Percentiles rank a stretch among this genome's conserved stretches.
Conservation (phyloP, 2,888 invertebrate genomes). For the Odontomyia ornata region DNA sequence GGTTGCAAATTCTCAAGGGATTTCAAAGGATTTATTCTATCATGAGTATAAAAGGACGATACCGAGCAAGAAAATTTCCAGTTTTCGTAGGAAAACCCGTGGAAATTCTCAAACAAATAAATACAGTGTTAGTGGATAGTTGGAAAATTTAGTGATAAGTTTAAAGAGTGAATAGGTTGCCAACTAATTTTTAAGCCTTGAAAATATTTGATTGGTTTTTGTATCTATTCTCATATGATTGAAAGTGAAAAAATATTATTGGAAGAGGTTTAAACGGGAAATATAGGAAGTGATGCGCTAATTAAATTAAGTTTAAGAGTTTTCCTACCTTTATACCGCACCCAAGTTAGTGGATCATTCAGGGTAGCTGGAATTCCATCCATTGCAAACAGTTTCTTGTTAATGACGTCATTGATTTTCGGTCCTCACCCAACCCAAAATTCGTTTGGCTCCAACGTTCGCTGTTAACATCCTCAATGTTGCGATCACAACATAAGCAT, state of each 20-base stretch:
- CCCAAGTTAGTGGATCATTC: too few relatives aligned
- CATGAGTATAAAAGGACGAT: slow-evolving; percentile 46
- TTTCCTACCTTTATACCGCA: too few relatives aligned
- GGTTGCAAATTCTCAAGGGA: slow-evolving; percentile 41
- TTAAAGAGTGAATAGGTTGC: slow-evolving; percentile 13
- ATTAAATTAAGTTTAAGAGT: too few relatives aligned
- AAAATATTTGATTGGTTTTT: too few relatives aligned
- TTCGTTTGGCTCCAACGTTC: slow-evolving; percentile 39
- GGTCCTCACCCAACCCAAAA: slow-evolving; percentile 47
- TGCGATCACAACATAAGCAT: background rate
- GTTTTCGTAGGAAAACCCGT: slow-evolving; percentile 31
- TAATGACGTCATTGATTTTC: slow-evolving; percentile 36
- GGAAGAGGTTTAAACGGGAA: too few relatives aligned
- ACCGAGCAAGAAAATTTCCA: slow-evolving; percentile 37
- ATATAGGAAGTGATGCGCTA: too few relatives aligned
- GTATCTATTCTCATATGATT: too few relatives aligned
- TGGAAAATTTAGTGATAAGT: background rate
- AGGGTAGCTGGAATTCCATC: too few relatives aligned
- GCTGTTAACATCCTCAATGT: background rate
- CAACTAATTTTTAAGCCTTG: slow-evolving; percentile 12
- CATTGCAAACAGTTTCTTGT: too few relatives aligned
- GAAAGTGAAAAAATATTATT: too few relatives aligned
- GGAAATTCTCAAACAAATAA: background rate
- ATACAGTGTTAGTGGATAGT: too few relatives aligned
- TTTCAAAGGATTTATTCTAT: slow-evolving; percentile 38